Evolutionary conservation across 2,113 vertebrate species (phyloP).

Genomic region (Prinia subflava): DNA sequence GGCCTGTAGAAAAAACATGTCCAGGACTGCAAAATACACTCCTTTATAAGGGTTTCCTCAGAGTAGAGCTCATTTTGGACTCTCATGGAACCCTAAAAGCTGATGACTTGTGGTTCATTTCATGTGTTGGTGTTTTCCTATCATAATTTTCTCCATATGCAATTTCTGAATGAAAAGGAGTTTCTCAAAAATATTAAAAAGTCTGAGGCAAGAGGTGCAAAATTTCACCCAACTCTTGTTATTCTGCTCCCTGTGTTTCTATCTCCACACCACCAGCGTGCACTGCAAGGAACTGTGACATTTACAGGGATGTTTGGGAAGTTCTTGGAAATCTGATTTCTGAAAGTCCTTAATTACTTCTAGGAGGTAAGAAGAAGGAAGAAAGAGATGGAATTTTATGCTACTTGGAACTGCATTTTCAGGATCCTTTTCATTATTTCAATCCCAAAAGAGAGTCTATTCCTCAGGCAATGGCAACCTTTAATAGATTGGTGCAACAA

Average conservation of each 20-base stretch:
- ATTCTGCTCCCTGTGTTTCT: neutral
- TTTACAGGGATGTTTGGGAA: neutral
- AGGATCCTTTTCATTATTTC: neutral
- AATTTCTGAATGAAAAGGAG: neutral
- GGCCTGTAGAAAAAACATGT: neutral
- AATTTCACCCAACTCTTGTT: neutral
- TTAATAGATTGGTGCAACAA: neutral
- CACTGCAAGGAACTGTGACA: neutral
- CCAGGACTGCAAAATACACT: neutral
- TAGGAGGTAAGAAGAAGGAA: neutral
- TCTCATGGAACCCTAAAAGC: neutral
- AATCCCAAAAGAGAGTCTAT: neutral
- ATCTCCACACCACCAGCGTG: neutral
- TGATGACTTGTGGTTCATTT: neutral
- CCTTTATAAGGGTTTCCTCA: neutral
- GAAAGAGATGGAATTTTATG: neutral
- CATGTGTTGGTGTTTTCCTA: neutral
- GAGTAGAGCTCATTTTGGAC: neutral
- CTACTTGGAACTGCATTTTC: neutral
- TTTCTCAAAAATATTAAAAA: neutral
- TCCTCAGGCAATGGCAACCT: fast-evolving
- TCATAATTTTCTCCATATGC: neutral
- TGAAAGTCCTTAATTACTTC: neutral
- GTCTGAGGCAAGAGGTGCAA: neutral
- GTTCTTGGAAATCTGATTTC: neutral